Base-by-base conservation (phyloP, 1,140 invertebrate species). In the Chironomus striatipennis region DNA sequence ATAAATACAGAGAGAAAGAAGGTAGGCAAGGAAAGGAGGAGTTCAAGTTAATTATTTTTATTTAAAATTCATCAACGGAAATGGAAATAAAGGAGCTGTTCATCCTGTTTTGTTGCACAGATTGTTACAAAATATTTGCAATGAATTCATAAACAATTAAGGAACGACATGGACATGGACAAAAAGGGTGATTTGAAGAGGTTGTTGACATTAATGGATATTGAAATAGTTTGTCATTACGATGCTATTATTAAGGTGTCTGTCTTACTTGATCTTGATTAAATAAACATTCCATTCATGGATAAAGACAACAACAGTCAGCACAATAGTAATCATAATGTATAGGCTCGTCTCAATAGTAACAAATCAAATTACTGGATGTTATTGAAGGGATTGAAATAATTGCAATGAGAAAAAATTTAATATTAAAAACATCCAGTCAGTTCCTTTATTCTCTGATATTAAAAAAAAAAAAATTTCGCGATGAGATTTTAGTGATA, bases 171-270 rank as follows among this genome's bases (percentile, higher is more conserved):
- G 24, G 24, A 57, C 9, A 57, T 57, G 12, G 47, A 57, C n/a
- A n/a, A 10, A 57, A 57, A 4, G n/a, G 12, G n/a, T 12, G 8
- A 47, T 43, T 7, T 10, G 12, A 57, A 57, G 47, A n/a, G 47
- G 47, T 57, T 47, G n/a, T 57, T 57, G 47, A 57, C 47, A 57
- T 57, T 57, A 57, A 57, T 57, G 47, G n/a, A 57, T 57, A 57
- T 15, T 57, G 47, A 12, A 12, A n/a, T n/a, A 15, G 12, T 12
- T 57, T 15, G 8, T 57, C 47, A 57, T 57, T 57, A 57, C 15
- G 47, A 57, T 57, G 47, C 47, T 57, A 57, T 57, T 57, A 57
- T 57, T 57, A 57, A 57, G 47, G 47, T 57, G 47, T n/a, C 43
- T 47, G 43, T 47, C n/a, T 12, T 34, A 34, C 24, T 34, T 34